A percentile compares a stretch with the other conserved stretches of the same genome.
Evolutionary conservation across 2,888 invertebrate genomes (phyloP).

Genomic region (Calameuta filiformis): DNA sequence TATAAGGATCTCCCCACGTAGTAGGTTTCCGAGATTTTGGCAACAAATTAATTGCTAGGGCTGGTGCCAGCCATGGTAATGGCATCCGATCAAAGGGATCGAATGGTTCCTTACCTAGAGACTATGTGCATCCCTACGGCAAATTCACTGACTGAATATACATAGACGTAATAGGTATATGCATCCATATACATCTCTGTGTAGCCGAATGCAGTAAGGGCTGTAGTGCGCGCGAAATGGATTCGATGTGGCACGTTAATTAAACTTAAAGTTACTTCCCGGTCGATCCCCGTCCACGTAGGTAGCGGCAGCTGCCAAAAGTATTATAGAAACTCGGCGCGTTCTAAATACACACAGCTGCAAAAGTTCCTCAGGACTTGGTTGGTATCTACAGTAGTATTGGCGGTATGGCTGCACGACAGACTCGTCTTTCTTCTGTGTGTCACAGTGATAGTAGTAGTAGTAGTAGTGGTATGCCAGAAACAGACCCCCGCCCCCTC

Average conservation of each 20-base stretch:
- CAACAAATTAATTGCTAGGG: neutral
- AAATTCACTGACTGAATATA: neutral
- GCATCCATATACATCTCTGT: neutral
- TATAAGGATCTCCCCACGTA: neutral
- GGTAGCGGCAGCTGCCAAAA: slow-evolving; percentile 51
- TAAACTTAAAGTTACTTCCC: slow-evolving; percentile 57
- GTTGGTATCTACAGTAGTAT: neutral
- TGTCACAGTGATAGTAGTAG: neutral
- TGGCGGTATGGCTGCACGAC: neutral
- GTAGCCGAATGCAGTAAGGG: neutral
- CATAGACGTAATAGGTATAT: neutral
- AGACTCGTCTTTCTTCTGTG: neutral
- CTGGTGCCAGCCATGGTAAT: neutral
- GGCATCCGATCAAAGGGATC: neutral
- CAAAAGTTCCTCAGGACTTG: neutral
- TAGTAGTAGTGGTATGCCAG: no score
- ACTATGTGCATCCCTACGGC: neutral
- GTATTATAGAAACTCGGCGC: slow-evolving; percentile 45
- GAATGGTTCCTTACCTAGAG: neutral
- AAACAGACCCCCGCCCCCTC: no score
- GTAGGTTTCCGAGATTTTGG: neutral
- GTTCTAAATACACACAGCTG: slow-evolving; percentile 37
- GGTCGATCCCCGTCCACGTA: slow-evolving; percentile 33
- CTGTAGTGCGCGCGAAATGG: slow-evolving; percentile 14
- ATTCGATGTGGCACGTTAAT: slow-evolving; percentile 59